A percentile compares a stretch with the other conserved stretches of the same genome.
Conservation (phyloP, 2,888 invertebrate genomes). For the Trissonchulus sp. region DNA sequence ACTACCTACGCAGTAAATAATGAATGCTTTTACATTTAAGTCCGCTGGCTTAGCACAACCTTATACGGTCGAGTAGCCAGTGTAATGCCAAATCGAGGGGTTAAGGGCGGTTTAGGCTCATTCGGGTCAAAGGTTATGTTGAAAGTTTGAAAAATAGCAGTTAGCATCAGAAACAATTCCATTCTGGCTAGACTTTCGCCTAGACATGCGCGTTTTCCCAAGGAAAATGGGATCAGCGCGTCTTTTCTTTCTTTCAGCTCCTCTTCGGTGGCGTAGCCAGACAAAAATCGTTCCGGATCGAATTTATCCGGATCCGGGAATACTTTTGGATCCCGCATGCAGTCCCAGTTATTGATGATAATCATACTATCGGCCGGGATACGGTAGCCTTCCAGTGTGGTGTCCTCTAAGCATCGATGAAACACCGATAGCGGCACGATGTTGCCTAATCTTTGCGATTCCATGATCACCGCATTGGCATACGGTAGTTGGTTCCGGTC, state of each 20-base stretch:
- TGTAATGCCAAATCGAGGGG: background rate
- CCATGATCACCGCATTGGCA: constrained; percentile 40
- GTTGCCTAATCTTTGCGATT: constrained; percentile 50
- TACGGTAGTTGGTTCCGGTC: constrained; percentile 34
- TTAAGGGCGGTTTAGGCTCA: background rate
- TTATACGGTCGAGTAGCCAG: background rate
- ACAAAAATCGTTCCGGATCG: constrained; percentile 48
- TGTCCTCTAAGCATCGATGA: constrained; percentile 43
- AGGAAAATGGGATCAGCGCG: constrained; percentile 33
- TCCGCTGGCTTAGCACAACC: too few species aligned
- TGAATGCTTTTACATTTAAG: too few species aligned
- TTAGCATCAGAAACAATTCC: constrained; percentile 47
- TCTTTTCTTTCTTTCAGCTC: constrained; percentile 28
- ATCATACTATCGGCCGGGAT: constrained; percentile 43
- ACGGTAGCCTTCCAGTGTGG: constrained; percentile 43
- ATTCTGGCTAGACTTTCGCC: too few species aligned
- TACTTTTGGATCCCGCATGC: constrained; percentile 30
- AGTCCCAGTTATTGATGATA: background rate
- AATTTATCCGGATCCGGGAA: constrained; percentile 47
- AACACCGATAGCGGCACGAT: constrained; percentile 50
- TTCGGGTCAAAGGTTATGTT: constrained; percentile 31
- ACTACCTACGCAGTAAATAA: too few species aligned
- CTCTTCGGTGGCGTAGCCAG: constrained; percentile 42
- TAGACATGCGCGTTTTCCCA: constrained; percentile 45
- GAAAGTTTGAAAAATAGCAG: constrained; percentile 44